Conservation (phyloP, 2,113 vertebrate genomes). For the Cercopithecus mona region DNA sequence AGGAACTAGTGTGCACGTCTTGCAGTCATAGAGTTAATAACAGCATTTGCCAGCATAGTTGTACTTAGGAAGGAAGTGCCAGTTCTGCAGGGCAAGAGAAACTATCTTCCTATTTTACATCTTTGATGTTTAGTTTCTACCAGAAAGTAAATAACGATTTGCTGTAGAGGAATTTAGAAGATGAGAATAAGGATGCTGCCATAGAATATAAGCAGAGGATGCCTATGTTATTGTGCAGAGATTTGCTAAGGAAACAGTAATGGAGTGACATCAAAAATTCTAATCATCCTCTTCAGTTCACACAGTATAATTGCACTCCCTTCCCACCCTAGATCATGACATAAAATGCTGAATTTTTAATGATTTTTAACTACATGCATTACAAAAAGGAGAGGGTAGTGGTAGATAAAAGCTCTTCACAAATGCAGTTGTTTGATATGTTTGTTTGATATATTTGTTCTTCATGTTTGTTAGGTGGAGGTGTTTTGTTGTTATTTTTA, state of each 20-base stretch:
- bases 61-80: constrained; percentile 51
- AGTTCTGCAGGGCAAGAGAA: constrained; percentile 67
- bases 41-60: constrained; percentile 66
- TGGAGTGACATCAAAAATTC: constrained; percentile 78
- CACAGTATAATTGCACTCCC: constrained; percentile 74
- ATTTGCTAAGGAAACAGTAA: constrained; percentile 77
- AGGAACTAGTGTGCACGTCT: constrained; percentile 9
- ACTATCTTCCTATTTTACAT: no score
- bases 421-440: constrained; percentile 33
- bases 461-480: constrained; percentile 10
- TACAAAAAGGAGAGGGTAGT: constrained; percentile 70
- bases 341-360: constrained; percentile 79
- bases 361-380: constrained; percentile 77
- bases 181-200: no score
- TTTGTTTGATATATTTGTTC: constrained; percentile 46
- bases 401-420: constrained; percentile 61
- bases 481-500: background rate
- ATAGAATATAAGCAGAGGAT: constrained; percentile 68
- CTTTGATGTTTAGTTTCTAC: no score
- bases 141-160: no score
- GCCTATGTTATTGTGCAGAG: constrained; percentile 72
- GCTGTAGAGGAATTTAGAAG: no score
- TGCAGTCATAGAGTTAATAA: constrained; percentile 67
- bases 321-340: constrained; percentile 49
- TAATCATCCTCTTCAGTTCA: constrained; percentile 76